Conservation (phyloP, 2,888 invertebrate genomes). For the Standfussiana lucernea region DNA sequence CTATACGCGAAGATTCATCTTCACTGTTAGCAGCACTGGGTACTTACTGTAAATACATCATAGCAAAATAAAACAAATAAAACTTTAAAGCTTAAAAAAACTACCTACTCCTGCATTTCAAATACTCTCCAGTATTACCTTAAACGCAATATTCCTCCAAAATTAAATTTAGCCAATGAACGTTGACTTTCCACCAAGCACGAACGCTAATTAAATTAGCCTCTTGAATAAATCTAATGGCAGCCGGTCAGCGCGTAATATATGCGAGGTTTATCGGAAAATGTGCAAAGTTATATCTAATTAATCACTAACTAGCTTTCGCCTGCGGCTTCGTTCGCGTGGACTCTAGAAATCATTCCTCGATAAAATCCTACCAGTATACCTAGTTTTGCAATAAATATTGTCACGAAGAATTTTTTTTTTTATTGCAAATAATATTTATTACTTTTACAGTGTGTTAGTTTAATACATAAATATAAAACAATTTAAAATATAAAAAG, state of each 20-base stretch:
- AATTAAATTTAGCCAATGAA: constrained; percentile 23
- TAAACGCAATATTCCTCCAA: background rate
- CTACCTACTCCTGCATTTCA: background rate
- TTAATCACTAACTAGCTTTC: constrained; percentile 3
- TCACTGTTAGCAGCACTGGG: too few relatives aligned
- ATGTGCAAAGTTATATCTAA: constrained; percentile 17
- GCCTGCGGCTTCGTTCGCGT: background rate
- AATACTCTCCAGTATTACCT: background rate
- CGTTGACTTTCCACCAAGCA: constrained; percentile 11
- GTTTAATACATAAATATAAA: too few relatives aligned
- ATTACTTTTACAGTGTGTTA: too few relatives aligned
- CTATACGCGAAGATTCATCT: too few relatives aligned
- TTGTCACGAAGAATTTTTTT: too few relatives aligned
- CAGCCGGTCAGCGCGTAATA: background rate
- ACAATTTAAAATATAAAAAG: too few relatives aligned
- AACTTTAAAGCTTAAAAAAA: background rate
- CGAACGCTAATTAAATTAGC: constrained; percentile 40
- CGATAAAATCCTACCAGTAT: background rate
- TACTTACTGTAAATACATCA: too few relatives aligned
- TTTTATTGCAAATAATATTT: too few relatives aligned
- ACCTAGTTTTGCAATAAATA: too few relatives aligned
- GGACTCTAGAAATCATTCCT: background rate
- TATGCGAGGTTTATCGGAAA: constrained; percentile 26
- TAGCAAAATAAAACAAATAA: background rate
- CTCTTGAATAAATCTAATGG: constrained; percentile 32